Evolutionary conservation across 1,140 invertebrate species (phyloP).

Genomic region (Drosophila littoralis): DNA sequence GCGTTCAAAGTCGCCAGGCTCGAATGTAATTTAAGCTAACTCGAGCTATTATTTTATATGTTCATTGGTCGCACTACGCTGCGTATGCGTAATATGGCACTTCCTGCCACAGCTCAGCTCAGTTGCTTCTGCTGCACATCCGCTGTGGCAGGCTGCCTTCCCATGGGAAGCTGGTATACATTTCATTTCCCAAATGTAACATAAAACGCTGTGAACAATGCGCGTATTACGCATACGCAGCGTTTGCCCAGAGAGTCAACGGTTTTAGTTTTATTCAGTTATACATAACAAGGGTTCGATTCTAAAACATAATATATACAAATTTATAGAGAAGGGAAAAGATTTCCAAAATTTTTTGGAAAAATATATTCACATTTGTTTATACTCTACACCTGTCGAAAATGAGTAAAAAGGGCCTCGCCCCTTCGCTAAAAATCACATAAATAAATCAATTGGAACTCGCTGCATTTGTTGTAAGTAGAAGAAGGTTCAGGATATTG

Average conservation of each 20-base stretch:
- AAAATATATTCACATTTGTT: too few relatives aligned
- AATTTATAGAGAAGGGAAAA: too few relatives aligned
- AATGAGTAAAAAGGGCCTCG: too few relatives aligned
- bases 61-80: slow-evolving; percentile 51
- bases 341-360: too few relatives aligned
- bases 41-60: background rate
- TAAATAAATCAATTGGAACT: too few relatives aligned
- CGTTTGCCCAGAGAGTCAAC: background rate
- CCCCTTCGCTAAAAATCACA: too few relatives aligned
- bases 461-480: too few relatives aligned
- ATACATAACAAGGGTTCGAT: background rate
- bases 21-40: slow-evolving; percentile 52
- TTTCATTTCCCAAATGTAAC: slow-evolving; percentile 49
- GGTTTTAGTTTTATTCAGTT: background rate
- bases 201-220: slow-evolving; percentile 17
- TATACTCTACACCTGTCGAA: too few relatives aligned
- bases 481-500: too few relatives aligned
- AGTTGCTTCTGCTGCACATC: slow-evolving; percentile 3
- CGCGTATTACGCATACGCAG: background rate
- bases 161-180: slow-evolving; percentile 24
- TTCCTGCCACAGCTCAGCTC: slow-evolving; percentile 42
- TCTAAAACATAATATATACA: too few relatives aligned
- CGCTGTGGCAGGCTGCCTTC: slow-evolving; percentile 11
- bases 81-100: slow-evolving; percentile 65
- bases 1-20: slow-evolving; percentile 32